phyloP scores from a whole-genome alignment of 2,797 vertebrate species.

The Heterohyrax brucei region DNA sequence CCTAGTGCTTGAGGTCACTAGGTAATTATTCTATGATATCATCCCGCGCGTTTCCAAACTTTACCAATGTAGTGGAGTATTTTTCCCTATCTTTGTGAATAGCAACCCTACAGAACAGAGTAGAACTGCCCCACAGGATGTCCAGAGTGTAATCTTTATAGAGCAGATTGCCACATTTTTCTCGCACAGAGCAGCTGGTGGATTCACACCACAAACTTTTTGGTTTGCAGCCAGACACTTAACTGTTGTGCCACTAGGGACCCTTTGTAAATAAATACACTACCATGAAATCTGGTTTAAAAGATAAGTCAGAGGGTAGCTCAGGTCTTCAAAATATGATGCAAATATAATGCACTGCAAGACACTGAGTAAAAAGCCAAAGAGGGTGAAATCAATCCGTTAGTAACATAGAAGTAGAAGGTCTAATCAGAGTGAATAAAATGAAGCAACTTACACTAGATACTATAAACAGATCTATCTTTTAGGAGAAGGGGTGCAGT shows the following conservation, averaged over 20 bases:
- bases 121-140: not conserved
- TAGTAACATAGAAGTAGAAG: not conserved
- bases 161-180: not conserved
- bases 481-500: not conserved
- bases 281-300: slow-evolving; percentile 65
- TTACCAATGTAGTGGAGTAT: slow-evolving; percentile 57
- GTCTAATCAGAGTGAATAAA: not conserved
- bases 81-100: not conserved
- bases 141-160: not conserved
- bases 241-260: not conserved
- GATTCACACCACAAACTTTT: not conserved
- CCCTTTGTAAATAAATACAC: slow-evolving; percentile 25
- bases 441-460: not conserved
- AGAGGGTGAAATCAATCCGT: not conserved
- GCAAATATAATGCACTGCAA: not conserved
- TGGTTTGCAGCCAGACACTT: not conserved
- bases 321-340: slow-evolving; percentile 58
- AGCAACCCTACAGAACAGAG: not conserved
- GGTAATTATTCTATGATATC: slow-evolving; percentile 32
- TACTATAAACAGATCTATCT: not conserved
- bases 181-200: not conserved
- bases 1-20: slow-evolving; percentile 1
- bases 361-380: not conserved
- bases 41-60: slow-evolving; percentile 61
- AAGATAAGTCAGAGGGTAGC: slow-evolving; percentile 66